Percentiles rank a stretch among this genome's conserved stretches.
Conservation (phyloP, 1,140 invertebrate genomes). For the Lepidotrigona ventralis region DNA sequence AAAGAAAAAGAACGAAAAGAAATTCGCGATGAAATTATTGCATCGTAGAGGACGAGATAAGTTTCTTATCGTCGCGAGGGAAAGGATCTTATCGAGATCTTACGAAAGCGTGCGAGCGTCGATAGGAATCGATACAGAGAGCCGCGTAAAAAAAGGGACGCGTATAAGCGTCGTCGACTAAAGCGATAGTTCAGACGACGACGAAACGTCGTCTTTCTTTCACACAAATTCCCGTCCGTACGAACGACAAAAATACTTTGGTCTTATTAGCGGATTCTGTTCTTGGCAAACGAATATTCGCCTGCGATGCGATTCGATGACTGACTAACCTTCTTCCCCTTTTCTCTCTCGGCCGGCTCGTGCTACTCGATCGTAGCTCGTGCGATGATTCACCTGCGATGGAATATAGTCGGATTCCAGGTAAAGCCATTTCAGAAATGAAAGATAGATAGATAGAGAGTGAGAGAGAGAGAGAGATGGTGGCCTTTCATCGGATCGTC, state of each 20-base stretch:
- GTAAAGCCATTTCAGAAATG: constrained; percentile 53
- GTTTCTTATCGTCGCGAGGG: neutral
- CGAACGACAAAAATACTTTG: constrained; percentile 22
- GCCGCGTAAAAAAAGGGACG: too few relatives aligned
- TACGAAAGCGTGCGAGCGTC: too few relatives aligned
- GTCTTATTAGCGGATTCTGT: constrained; percentile 43
- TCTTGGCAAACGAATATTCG: constrained; percentile 53
- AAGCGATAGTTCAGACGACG: neutral
- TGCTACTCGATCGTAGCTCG: neutral
- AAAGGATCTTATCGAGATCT: neutral
- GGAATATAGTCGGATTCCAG: constrained; percentile 58
- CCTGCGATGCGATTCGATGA: constrained; percentile 38
- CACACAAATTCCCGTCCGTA: neutral
- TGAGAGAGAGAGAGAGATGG: neutral
- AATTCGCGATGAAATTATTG: neutral
- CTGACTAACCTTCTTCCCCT: constrained; percentile 50
- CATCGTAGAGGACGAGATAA: neutral
- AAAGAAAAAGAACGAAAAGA: too few relatives aligned
- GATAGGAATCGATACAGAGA: too few relatives aligned
- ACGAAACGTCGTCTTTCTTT: neutral
- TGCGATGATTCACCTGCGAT: constrained; percentile 61
- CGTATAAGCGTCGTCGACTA: too few relatives aligned
- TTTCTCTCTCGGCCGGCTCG: neutral
- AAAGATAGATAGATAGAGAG: neutral
- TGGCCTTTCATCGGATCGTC: neutral